Evolutionary conservation across 2,113 vertebrate species (phyloP).

Genomic region (Morphnarchus princeps): DNA sequence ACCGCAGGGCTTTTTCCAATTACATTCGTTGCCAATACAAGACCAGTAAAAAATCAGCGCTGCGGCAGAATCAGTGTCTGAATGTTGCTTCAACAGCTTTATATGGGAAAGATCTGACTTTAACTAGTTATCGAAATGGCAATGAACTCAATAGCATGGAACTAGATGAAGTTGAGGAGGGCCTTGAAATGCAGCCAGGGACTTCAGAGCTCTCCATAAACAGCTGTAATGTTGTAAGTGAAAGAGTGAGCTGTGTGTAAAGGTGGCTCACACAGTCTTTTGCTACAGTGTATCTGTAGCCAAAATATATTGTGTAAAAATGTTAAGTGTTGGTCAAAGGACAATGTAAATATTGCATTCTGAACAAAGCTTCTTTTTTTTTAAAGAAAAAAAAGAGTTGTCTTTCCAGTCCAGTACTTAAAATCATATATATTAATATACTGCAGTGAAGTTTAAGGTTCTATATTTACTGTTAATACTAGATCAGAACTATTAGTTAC

Average conservation of each 20-base stretch:
- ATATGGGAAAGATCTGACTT: constrained; percentile 78
- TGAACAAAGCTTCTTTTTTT: constrained; percentile 58
- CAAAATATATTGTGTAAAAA: constrained; percentile 42
- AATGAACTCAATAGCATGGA: constrained; percentile 72
- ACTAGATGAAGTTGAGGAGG: constrained; percentile 72
- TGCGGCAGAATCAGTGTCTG: constrained; percentile 79
- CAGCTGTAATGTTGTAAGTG: constrained; percentile 80
- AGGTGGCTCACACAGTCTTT: neutral
- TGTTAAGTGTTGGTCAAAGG: constrained; percentile 52
- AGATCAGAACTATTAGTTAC: constrained; percentile 67
- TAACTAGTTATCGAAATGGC: constrained; percentile 80
- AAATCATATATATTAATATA: constrained; percentile 61
- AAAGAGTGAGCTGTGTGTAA: constrained; percentile 92
- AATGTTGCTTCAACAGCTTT: constrained; percentile 76
- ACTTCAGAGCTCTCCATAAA: constrained; percentile 82
- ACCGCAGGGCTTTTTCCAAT: constrained; percentile 92
- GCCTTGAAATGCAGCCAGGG: constrained; percentile 80
- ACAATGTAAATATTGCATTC: constrained; percentile 75
- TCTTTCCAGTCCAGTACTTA: constrained; percentile 74
- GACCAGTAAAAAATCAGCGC: constrained; percentile 64
- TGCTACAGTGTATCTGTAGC: constrained; percentile 20
- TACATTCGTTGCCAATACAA: constrained; percentile 91
- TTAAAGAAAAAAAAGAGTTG: constrained; percentile 32
- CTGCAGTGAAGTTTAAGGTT: constrained; percentile 65
- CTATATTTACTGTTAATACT: constrained; percentile 74